Conservation (phyloP, 2,888 invertebrate species). For the Drosophila eohydei region DNA sequence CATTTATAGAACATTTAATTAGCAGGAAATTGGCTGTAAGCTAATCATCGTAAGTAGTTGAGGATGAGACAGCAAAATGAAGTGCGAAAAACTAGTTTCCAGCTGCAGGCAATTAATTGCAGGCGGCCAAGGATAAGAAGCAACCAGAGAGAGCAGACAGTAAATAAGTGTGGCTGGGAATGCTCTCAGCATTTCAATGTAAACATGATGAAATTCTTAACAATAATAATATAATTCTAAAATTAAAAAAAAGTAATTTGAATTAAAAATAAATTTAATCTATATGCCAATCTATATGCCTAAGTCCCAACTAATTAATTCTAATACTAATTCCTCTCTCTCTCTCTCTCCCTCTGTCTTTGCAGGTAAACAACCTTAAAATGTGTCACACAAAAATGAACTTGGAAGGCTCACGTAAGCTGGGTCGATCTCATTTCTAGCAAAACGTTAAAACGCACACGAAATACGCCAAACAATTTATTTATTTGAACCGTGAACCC, state of each 20-base stretch:
- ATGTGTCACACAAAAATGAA: constrained; percentile 32
- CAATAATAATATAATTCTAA: not conserved
- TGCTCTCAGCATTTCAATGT: no score
- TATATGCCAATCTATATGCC: not conserved
- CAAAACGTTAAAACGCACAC: not conserved
- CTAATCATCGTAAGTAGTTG: constrained; percentile 6
- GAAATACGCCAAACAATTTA: constrained; percentile 32
- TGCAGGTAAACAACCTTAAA: constrained; percentile 50
- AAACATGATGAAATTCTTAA: no score
- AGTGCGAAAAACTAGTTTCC: constrained; percentile 13
- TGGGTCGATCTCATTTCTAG: constrained; percentile 4
- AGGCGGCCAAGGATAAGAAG: not conserved
- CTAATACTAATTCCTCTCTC: constrained; percentile 1
- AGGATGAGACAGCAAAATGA: constrained; percentile 1
- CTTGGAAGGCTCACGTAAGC: constrained; percentile 29
- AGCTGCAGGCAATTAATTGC: constrained; percentile 3
- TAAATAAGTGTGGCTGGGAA: not conserved
- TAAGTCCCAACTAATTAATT: constrained; percentile 10
- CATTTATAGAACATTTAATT: constrained; percentile 10
- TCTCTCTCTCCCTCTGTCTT: constrained; percentile 1
- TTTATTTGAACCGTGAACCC: constrained; percentile 36
- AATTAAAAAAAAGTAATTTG: not conserved
- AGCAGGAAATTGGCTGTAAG: constrained; percentile 13
- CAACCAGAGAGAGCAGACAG: not conserved
- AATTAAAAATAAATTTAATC: not conserved